phyloP scores from a whole-genome alignment of 2,888 invertebrate genomes.

The Chamaedrilus cognettii region DNA sequence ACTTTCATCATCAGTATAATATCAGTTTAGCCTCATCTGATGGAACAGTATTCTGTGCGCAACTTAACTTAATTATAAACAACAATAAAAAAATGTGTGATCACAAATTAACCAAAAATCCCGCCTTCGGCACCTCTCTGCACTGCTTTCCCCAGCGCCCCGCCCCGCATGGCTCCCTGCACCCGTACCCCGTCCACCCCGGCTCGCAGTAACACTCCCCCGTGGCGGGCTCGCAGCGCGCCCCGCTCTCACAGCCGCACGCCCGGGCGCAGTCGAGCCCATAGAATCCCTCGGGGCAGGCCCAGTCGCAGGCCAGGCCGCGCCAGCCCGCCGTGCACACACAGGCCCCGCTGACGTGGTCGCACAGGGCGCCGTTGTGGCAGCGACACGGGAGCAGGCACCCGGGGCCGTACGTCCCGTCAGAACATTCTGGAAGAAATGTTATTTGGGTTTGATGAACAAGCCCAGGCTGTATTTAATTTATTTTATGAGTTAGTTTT shows the following conservation, averaged over 20 bases:
- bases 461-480: background rate
- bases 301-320: slow-evolving; percentile 28
- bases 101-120: too few relatives aligned
- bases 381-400: slow-evolving; percentile 62
- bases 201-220: slow-evolving; percentile 72
- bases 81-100: too few relatives aligned
- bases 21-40: too few relatives aligned
- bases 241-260: slow-evolving; percentile 61
- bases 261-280: slow-evolving; percentile 63
- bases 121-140: too few relatives aligned
- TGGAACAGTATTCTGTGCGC: too few relatives aligned
- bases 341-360: slow-evolving; percentile 45
- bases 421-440: slow-evolving; percentile 51
- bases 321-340: slow-evolving; percentile 32
- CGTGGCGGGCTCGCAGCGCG: slow-evolving; percentile 62
- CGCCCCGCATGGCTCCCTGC: slow-evolving; percentile 40
- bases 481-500: background rate
- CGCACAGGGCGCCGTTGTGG: slow-evolving; percentile 60
- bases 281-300: slow-evolving; percentile 60
- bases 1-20: too few relatives aligned
- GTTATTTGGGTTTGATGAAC: background rate
- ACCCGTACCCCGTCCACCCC: slow-evolving; percentile 58
- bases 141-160: slow-evolving; percentile 41
- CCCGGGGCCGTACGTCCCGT: slow-evolving; percentile 60
- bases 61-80: too few relatives aligned